phyloP scores from a whole-genome alignment of 2,888 invertebrate genomes.

The Xestobium rufovillosum region DNA sequence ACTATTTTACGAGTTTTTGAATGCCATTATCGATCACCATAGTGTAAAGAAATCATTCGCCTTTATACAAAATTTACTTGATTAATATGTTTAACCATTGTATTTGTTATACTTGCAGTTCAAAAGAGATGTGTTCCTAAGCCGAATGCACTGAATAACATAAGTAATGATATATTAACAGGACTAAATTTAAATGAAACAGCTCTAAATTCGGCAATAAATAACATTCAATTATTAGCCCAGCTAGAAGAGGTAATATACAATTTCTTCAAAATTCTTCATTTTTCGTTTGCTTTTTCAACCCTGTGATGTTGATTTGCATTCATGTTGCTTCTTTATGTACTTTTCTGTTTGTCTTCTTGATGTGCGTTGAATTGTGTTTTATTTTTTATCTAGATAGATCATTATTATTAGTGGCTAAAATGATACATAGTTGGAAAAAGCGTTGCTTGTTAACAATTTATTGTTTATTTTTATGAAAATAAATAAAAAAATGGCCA shows the following conservation, averaged over 20 bases:
- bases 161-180: constrained; percentile 8
- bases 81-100: constrained; percentile 3
- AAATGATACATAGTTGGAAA: too few relatives aligned
- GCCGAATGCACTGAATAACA: constrained; percentile 19
- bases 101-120: constrained; percentile 38
- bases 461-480: too few relatives aligned
- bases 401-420: too few relatives aligned
- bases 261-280: too few relatives aligned
- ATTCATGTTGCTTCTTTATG: constrained; percentile 1
- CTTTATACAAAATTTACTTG: too few relatives aligned
- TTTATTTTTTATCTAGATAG: constrained; percentile 18
- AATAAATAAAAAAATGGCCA: too few relatives aligned
- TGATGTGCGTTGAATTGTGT: constrained; percentile 21
- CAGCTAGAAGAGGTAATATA: constrained; percentile 44
- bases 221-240: constrained; percentile 44
- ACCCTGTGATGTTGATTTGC: too few relatives aligned
- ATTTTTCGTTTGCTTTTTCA: too few relatives aligned
- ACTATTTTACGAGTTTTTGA: too few relatives aligned
- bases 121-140: constrained; percentile 50
- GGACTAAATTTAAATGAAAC: constrained; percentile 27
- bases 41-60: too few relatives aligned
- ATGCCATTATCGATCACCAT: too few relatives aligned
- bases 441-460: too few relatives aligned
- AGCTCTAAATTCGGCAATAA: constrained; percentile 40
- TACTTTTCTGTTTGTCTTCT: constrained; percentile 10